Conservation (phyloP, 2,888 invertebrate species). For the Acronicta psi region DNA sequence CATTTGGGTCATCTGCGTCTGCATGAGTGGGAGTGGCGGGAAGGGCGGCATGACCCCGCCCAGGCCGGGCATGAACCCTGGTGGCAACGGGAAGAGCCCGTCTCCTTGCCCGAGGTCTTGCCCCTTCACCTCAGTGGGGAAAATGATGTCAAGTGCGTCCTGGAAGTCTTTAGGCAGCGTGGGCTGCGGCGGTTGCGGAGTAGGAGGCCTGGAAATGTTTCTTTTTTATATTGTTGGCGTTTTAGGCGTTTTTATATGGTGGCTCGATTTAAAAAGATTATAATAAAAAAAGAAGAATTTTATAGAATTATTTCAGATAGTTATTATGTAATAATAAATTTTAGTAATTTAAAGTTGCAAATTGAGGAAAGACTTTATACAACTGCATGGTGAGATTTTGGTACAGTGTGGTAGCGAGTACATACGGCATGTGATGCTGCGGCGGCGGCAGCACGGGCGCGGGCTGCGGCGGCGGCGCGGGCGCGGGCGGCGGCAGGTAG, state of each 20-base stretch:
- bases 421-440: neutral
- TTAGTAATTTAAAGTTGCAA: too few species aligned
- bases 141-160: conserved; percentile 91
- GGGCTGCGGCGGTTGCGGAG: conserved; percentile 53
- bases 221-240: neutral
- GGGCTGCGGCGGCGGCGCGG: neutral
- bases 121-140: conserved; percentile 82
- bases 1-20: conserved; percentile 73
- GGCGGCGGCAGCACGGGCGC: neutral
- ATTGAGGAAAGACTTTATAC: too few species aligned
- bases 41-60: conserved; percentile 63
- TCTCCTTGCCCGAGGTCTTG: conserved; percentile 56
- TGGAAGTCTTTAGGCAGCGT: conserved; percentile 90
- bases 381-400: too few species aligned
- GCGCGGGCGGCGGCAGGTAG: conserved; percentile 25
- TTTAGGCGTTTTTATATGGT: too few species aligned
- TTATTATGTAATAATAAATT: too few species aligned
- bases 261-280: too few species aligned
- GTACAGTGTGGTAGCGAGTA: too few species aligned
- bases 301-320: too few species aligned
- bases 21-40: conserved; percentile 63
- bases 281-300: too few species aligned
- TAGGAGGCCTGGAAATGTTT: conserved; percentile 22
- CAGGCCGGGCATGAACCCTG: conserved; percentile 59
- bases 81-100: conserved; percentile 53